Percentiles rank a stretch among this genome's conserved stretches.
Evolutionary conservation across 2,888 invertebrate genomes (phyloP).

Genomic region (Cheilosia vernalis): DNA sequence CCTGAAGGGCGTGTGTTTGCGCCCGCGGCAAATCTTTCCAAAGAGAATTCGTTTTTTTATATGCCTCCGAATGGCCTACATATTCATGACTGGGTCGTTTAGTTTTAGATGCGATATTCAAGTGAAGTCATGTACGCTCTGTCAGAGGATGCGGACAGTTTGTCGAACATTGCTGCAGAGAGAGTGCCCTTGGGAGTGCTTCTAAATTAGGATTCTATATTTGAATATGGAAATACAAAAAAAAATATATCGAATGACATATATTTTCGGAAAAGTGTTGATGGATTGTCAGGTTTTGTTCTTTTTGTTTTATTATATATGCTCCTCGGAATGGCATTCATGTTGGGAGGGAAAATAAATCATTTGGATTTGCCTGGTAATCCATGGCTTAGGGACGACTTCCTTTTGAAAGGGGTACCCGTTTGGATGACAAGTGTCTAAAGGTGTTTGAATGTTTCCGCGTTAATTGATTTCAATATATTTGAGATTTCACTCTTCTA

Average conservation of each 20-base stretch:
- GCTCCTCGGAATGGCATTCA: too few relatives aligned
- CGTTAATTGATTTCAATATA: too few relatives aligned
- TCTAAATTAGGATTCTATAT: constrained; percentile 63
- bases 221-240: constrained; percentile 43
- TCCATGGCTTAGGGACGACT: constrained; percentile 11
- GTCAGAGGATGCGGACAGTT: constrained; percentile 39
- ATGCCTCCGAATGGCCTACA: constrained; percentile 51
- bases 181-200: constrained; percentile 63
- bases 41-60: constrained; percentile 50
- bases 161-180: constrained; percentile 48
- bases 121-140: constrained; percentile 28
- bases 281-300: constrained; percentile 60
- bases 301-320: too few relatives aligned
- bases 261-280: constrained; percentile 65
- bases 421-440: constrained; percentile 10
- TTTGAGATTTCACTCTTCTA: too few relatives aligned
- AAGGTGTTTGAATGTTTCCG: not conserved
- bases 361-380: constrained; percentile 11
- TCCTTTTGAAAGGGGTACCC: not conserved
- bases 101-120: constrained; percentile 25
- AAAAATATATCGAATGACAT: constrained; percentile 53
- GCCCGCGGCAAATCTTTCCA: constrained; percentile 31
- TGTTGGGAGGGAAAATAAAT: constrained; percentile 15
- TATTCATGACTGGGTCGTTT: constrained; percentile 40
- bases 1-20: constrained; percentile 44